These are phyloP conservation scores for Manis crassicaudata DNA, from an alignment of 2,797 vertebrate species.

Conservation along the genomic window DNA sequence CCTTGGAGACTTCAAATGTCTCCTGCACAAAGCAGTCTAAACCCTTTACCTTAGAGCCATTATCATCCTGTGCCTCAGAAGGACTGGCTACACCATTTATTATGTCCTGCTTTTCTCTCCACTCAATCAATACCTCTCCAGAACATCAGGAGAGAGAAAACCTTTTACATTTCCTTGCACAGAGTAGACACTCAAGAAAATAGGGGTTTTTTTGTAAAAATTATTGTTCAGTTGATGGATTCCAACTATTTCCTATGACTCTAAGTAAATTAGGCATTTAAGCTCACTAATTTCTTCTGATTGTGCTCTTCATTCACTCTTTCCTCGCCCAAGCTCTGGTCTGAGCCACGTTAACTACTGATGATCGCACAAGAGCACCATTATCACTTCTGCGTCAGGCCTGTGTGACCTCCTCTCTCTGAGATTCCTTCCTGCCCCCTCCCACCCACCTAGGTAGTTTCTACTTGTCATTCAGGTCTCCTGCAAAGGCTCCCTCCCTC, in stretches of 20 bases:
- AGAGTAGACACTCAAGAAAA: neutral
- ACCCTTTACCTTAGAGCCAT: slow-evolving; percentile 67
- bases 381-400: neutral
- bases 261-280: neutral
- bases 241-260: neutral
- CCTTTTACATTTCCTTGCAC: neutral
- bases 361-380: neutral
- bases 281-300: slow-evolving; percentile 5
- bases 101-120: slow-evolving; percentile 46
- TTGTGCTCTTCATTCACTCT: neutral
- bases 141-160: slow-evolving; percentile 29
- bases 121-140: slow-evolving; percentile 51
- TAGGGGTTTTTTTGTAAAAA: neutral
- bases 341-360: neutral
- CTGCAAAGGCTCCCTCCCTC: neutral
- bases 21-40: slow-evolving; percentile 70
- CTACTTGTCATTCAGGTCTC: neutral
- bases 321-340: neutral
- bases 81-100: slow-evolving; percentile 34
- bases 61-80: slow-evolving; percentile 37
- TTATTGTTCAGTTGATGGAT: neutral
- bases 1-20: slow-evolving; percentile 75
- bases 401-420: neutral
- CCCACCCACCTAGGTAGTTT: neutral
- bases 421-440: neutral